Percentiles rank a stretch among this genome's conserved stretches.
Evolutionary conservation across 2,797 vertebrate species (phyloP).

Genomic region (Enoplosus armatus): DNA sequence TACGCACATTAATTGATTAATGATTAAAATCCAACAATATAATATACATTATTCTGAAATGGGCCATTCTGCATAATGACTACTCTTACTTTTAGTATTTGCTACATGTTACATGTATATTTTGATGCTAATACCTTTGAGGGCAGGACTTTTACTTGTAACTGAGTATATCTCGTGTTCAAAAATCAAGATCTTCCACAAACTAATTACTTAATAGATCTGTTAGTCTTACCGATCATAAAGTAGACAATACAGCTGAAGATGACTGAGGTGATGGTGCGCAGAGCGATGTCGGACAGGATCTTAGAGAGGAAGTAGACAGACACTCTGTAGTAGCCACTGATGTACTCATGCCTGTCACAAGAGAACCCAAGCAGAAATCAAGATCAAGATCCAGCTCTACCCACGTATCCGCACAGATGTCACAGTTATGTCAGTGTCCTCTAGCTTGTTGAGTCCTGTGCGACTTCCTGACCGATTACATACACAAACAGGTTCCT

Average conservation of each 20-base stretch:
- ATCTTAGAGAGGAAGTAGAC: constrained; percentile 94
- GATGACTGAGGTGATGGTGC: constrained; percentile 88
- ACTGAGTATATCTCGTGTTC: neutral
- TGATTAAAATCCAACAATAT: too few relatives aligned
- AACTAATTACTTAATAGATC: neutral
- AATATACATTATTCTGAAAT: too few relatives aligned
- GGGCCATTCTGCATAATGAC: too few relatives aligned
- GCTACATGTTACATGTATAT: too few relatives aligned
- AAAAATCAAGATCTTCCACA: neutral
- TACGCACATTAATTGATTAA: too few relatives aligned
- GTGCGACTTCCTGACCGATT: neutral
- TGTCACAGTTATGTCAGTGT: neutral
- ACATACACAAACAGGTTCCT: constrained; percentile 94
- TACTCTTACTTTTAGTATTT: too few relatives aligned
- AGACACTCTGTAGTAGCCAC: constrained; percentile 94
- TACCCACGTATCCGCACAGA: neutral
- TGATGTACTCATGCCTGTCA: constrained; percentile 95
- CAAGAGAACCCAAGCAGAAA: constrained; percentile 19
- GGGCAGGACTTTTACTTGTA: too few relatives aligned
- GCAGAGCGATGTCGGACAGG: constrained; percentile 89
- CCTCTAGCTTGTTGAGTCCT: neutral
- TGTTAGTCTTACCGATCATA: constrained; percentile 85
- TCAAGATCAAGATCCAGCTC: neutral
- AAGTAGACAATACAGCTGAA: constrained; percentile 91
- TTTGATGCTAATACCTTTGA: too few relatives aligned